A percentile compares a stretch with the other conserved stretches of the same genome.
phyloP scores from a whole-genome alignment of 2,113 vertebrate genomes.

The Benitochromis conjunctus region DNA sequence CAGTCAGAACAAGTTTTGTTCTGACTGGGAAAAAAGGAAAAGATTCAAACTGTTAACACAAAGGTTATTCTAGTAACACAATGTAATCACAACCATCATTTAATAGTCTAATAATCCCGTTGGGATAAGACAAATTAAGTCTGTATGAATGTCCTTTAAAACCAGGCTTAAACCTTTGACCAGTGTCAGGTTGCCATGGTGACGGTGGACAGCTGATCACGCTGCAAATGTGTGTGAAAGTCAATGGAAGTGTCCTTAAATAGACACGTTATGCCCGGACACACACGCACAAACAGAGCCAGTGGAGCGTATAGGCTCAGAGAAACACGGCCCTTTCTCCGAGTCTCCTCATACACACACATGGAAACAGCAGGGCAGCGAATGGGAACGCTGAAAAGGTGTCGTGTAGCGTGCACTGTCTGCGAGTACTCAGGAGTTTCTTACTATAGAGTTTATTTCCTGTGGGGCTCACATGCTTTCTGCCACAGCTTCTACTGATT shows the following conservation, averaged over 20 bases:
- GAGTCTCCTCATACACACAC: background rate
- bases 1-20: background rate
- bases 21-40: background rate
- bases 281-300: conserved; percentile 35
- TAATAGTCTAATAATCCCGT: background rate
- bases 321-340: conserved; percentile 18
- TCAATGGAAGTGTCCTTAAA: conserved; percentile 50
- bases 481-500: background rate
- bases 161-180: background rate
- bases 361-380: conserved; percentile 5
- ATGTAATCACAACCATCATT: background rate
- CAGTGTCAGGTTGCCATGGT: conserved; percentile 28
- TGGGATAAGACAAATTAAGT: background rate
- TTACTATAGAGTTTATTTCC: background rate
- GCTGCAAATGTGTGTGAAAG: background rate
- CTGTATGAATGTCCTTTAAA: background rate
- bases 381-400: background rate
- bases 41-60: background rate
- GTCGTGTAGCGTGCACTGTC: background rate
- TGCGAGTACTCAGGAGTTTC: background rate
- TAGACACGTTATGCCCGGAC: conserved; percentile 42
- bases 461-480: background rate
- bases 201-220: background rate
- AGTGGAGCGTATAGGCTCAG: conserved; percentile 32
- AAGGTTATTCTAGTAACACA: background rate